These are phyloP conservation scores for Phymorhynchus buccinoides DNA, from an alignment of 1,140 invertebrate species.

Conservation along the genomic window DNA sequence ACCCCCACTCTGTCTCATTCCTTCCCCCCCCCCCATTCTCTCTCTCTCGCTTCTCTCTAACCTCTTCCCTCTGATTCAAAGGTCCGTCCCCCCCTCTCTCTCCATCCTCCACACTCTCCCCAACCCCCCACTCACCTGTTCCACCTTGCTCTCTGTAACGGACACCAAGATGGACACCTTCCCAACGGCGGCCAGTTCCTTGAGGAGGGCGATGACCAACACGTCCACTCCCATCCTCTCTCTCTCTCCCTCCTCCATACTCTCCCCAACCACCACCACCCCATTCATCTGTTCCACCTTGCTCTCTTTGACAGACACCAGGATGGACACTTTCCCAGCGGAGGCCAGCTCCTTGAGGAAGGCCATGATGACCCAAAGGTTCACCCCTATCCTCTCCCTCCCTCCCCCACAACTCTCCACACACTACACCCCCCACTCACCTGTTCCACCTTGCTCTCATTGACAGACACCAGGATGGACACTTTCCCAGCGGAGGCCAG, in stretches of 20 bases:
- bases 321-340: constrained; percentile 59
- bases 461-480: constrained; percentile 61
- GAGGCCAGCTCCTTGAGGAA: constrained; percentile 63
- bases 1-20: no score
- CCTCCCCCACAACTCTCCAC: no score
- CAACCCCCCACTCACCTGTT: no score
- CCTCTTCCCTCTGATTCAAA: not conserved
- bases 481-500: constrained; percentile 61
- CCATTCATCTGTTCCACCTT: constrained; percentile 66
- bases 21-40: no score
- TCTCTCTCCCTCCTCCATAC: no score
- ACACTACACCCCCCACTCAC: no score
- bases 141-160: constrained; percentile 64
- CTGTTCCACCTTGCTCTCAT: constrained; percentile 65
- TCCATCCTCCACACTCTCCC: no score
- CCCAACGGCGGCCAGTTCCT: constrained; percentile 59
- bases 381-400: no score
- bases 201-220: constrained; percentile 66
- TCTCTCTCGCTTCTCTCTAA: no score
- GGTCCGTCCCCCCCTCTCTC: not conserved
- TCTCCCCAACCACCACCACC: no score
- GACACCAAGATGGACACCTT: constrained; percentile 61
- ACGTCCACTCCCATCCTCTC: no score
- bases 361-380: constrained; percentile 63
- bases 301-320: constrained; percentile 61